Evolutionary conservation across 2,797 vertebrate species (phyloP).

Genomic region (Bryconaethiops microstoma): DNA sequence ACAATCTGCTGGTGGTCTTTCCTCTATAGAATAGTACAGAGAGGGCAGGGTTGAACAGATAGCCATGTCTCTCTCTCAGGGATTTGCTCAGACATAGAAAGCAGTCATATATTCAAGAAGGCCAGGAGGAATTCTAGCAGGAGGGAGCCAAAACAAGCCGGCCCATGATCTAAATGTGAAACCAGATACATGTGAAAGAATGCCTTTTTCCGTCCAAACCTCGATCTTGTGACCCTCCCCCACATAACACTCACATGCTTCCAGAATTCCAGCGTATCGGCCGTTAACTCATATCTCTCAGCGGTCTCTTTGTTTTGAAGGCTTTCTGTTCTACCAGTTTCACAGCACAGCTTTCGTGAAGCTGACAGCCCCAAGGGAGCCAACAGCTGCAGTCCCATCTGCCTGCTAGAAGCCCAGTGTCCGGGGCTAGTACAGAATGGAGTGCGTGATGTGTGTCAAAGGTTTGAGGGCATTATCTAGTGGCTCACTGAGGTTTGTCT

Average conservation of each 20-base stretch:
- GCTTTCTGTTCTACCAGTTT: slow-evolving; percentile 48
- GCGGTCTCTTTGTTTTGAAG: slow-evolving; percentile 49
- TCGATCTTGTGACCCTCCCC: slow-evolving; percentile 71
- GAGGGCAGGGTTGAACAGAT: neutral
- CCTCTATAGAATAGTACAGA: neutral
- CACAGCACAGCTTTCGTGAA: slow-evolving; percentile 39
- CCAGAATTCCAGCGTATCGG: slow-evolving; percentile 38
- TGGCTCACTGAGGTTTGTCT: neutral
- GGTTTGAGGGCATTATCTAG: slow-evolving; percentile 20
- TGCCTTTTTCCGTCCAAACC: slow-evolving; percentile 77
- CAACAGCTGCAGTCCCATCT: slow-evolving; percentile 67
- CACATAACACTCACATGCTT: slow-evolving; percentile 21
- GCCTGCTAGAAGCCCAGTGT: slow-evolving; percentile 55
- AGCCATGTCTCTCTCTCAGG: slow-evolving; percentile 38
- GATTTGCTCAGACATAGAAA: slow-evolving; percentile 48
- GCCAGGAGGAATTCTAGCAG: slow-evolving; percentile 57
- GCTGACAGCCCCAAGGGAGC: slow-evolving; percentile 56
- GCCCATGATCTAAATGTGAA: slow-evolving; percentile 72
- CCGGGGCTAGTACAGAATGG: slow-evolving; percentile 45
- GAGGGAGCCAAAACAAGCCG: slow-evolving; percentile 68
- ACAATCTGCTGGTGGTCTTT: neutral
- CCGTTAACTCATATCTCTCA: slow-evolving; percentile 44
- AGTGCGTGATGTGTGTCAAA: slow-evolving; percentile 36
- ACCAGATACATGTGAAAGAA: slow-evolving; percentile 81
- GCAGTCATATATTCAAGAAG: slow-evolving; percentile 57